A percentile compares a stretch with the other conserved stretches of the same genome.
Conservation (phyloP, 2,797 vertebrate genomes). For the Enteromius paludinosus region DNA sequence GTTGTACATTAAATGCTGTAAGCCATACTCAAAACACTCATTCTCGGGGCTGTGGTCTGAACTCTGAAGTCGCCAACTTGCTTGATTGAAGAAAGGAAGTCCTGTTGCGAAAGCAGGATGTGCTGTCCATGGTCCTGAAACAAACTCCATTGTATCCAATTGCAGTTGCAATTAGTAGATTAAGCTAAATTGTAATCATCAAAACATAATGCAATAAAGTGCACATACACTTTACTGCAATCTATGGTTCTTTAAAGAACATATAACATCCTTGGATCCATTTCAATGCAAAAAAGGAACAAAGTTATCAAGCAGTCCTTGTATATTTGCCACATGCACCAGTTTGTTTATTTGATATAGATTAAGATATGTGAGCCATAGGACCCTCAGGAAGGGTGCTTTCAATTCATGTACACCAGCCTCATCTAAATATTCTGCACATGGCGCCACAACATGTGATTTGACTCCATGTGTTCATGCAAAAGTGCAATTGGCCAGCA, state of each 20-base stretch:
- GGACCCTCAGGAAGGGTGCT: not conserved
- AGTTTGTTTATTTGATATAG: not conserved
- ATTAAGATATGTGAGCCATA: not conserved
- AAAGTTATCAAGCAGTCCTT: not conserved
- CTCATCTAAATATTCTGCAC: constrained; percentile 59
- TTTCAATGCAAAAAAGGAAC: not conserved
- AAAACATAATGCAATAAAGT: not conserved
- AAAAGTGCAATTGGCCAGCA: constrained; percentile 67
- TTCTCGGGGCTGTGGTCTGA: constrained; percentile 4
- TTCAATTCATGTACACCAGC: not conserved
- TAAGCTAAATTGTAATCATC: not conserved
- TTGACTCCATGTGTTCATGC: constrained; percentile 53
- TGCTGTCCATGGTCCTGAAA: constrained; percentile 53
- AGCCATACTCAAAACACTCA: not conserved
- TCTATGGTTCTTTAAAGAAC: not conserved
- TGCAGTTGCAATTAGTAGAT: not conserved
- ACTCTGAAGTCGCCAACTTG: not conserved
- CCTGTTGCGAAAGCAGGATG: not conserved
- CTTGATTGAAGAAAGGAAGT: not conserved
- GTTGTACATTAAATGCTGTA: constrained; percentile 22
- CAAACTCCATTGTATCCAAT: not conserved
- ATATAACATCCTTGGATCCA: not conserved
- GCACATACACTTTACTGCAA: not conserved
- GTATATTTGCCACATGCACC: not conserved
- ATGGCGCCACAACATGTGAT: constrained; percentile 53